These are phyloP conservation scores for Cantharis flavilabris DNA, from an alignment of 2,888 invertebrate genomes.

Conservation along the genomic window DNA sequence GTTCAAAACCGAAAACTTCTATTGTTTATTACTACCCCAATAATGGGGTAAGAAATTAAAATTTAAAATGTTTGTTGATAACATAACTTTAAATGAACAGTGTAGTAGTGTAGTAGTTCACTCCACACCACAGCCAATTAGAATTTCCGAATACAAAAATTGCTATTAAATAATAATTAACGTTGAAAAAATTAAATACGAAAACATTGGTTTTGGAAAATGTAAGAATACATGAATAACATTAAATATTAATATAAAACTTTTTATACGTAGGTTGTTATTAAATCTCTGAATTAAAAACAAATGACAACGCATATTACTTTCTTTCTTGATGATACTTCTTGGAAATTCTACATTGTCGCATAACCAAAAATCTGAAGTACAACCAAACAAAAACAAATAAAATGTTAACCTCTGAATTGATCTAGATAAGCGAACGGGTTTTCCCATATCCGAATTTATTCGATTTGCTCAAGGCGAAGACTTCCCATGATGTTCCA, in stretches of 20 bases:
- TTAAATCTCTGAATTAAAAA: not conserved
- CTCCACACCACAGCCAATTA: no score
- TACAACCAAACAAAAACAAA: not conserved
- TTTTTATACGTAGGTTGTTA: not conserved
- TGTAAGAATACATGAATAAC: not conserved
- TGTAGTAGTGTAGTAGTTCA: no score
- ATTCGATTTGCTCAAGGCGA: constrained; percentile 12
- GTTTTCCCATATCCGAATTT: constrained; percentile 10
- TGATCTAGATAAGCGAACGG: constrained; percentile 9
- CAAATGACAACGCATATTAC: not conserved
- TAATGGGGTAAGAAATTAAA: no score
- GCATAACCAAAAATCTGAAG: not conserved
- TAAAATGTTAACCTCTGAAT: not conserved
- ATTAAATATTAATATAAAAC: not conserved
- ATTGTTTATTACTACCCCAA: no score
- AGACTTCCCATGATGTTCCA: constrained; percentile 4
- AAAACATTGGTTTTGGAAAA: no score
- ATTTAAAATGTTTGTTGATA: no score
- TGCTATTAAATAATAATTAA: no score
- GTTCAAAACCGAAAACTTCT: no score
- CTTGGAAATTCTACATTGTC: not conserved
- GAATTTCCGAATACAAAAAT: no score
- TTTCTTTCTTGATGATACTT: not conserved
- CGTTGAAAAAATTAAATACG: no score
- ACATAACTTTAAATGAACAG: no score